Evolutionary conservation across 2,797 vertebrate species (phyloP).

Genomic region (Bucorvus abyssinicus): DNA sequence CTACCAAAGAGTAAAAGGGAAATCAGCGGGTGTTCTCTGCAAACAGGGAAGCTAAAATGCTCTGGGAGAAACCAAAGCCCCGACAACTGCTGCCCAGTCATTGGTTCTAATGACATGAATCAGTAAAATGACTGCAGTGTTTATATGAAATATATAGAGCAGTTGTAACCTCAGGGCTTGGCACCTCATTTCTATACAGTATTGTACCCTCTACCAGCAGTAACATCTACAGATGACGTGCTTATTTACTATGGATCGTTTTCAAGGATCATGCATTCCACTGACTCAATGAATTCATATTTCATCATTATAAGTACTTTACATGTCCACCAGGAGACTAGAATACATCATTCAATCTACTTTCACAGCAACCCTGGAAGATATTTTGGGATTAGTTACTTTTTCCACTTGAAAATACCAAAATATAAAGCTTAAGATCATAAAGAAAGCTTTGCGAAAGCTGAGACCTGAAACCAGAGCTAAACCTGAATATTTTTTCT

Average conservation of each 20-base stretch:
- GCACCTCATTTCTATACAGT: background rate
- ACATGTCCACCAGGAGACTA: background rate
- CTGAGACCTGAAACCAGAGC: background rate
- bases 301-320: background rate
- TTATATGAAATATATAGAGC: background rate
- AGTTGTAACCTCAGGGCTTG: background rate
- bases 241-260: background rate
- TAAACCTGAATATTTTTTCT: background rate
- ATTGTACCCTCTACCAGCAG: background rate
- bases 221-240: background rate
- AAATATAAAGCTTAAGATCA: background rate
- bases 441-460: background rate
- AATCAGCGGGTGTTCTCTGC: background rate
- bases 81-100: background rate
- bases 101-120: background rate
- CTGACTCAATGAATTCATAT: background rate
- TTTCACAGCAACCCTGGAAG: background rate
- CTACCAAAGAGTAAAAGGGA: slow-evolving; percentile 8
- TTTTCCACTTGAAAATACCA: background rate
- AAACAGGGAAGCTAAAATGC: background rate
- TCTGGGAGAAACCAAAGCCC: background rate
- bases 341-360: background rate
- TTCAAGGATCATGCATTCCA: background rate
- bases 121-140: background rate
- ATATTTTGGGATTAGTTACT: background rate